phyloP scores from a whole-genome alignment of 2,888 invertebrate species.

The Tetrapedia diversipes region DNA sequence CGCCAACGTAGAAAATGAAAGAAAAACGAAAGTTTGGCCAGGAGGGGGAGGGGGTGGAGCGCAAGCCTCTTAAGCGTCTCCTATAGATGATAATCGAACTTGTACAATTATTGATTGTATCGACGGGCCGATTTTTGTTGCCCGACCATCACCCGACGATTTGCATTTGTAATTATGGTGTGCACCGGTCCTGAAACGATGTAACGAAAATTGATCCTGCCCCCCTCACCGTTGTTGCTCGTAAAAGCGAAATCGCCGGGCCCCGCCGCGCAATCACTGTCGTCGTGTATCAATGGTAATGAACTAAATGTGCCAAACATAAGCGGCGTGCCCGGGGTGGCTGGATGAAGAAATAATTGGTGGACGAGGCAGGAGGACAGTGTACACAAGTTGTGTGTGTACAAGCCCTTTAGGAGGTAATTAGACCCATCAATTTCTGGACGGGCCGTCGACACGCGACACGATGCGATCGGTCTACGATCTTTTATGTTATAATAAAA shows the following conservation, averaged over 20 bases:
- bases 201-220: conserved; percentile 45
- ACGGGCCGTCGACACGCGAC: conserved; percentile 30
- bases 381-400: conserved; percentile 23
- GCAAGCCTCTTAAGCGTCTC: neutral
- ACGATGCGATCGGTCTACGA: neutral
- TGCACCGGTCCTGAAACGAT: conserved; percentile 13
- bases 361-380: neutral
- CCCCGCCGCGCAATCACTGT: conserved; percentile 39
- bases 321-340: neutral
- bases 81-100: conserved; percentile 21
- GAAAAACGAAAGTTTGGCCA: too few relatives aligned
- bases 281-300: conserved; percentile 45
- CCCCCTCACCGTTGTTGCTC: neutral
- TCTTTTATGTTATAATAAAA: neutral
- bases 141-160: conserved; percentile 32
- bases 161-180: conserved; percentile 57
- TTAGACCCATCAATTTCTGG: conserved; percentile 50
- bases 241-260: conserved; percentile 36
- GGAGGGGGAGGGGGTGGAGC: too few relatives aligned
- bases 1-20: neutral
- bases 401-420: conserved; percentile 48
- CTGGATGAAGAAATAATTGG: conserved; percentile 43
- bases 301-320: conserved; percentile 45
- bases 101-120: conserved; percentile 39
- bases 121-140: conserved; percentile 22